Percentiles rank a stretch among this genome's conserved stretches.
phyloP scores from a whole-genome alignment of 2,113 vertebrate genomes.

The Antigone vipio region DNA sequence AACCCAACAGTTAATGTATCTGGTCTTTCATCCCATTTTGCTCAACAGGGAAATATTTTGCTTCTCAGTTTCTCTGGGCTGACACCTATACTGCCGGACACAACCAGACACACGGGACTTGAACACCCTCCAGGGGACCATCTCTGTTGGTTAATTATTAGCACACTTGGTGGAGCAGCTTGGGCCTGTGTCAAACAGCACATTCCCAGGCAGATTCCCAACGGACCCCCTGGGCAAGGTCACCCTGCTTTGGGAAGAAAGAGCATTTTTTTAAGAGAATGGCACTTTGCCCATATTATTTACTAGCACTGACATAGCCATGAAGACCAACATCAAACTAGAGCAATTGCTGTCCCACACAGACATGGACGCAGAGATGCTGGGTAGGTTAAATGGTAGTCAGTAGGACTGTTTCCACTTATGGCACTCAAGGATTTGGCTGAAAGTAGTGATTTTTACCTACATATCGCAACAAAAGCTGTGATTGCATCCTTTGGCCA shows the following conservation, averaged over 20 bases:
- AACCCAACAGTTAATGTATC: not conserved
- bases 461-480: not conserved
- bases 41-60: not conserved
- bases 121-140: not conserved
- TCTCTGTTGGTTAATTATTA: not conserved
- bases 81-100: not conserved
- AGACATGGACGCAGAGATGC: not conserved
- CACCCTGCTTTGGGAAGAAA: not conserved
- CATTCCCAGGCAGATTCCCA: not conserved
- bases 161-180: not conserved
- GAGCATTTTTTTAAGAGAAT: not conserved
- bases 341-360: not conserved
- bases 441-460: not conserved
- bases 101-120: rapidly evolving
- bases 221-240: not conserved
- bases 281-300: not conserved
- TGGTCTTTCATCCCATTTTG: not conserved
- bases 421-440: not conserved
- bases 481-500: not conserved
- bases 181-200: not conserved
- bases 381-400: not conserved
- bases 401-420: not conserved
- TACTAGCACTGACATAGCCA: not conserved
- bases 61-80: not conserved
- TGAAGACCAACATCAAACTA: not conserved